Base-by-base conservation (phyloP, 1,140 invertebrate genomes). In the Maconellicoccus hirsutus region DNA sequence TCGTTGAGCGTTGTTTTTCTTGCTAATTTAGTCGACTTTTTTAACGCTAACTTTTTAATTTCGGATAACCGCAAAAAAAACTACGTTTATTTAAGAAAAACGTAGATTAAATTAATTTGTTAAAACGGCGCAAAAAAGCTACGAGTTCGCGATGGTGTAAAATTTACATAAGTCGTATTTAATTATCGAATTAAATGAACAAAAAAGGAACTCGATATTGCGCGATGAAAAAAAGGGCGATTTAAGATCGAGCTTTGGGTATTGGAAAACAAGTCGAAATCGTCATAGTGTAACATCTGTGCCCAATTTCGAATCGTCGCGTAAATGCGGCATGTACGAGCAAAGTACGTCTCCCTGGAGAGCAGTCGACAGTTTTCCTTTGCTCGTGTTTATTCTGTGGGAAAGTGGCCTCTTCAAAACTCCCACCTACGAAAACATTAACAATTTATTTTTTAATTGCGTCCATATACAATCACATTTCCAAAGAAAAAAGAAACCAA, bases 311-410 rank as follows among this genome's bases (percentile, higher is more conserved):
- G 42, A 52, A 52, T 52, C 42, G 42, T 14, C 42, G 42, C 42
- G 42, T 52, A 52, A 52, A 14, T 52, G n/a, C 42, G 6, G 12
- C 42, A 19, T 66, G 61, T 66, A 26, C 61, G n/a, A n/a, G n/a
- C n/a, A 25, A 16, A 19, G 61, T 22, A 8, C 61, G 3, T 52
- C 61, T 66, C 61, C 61, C 61, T 25, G 19, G 61, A 66, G 61
- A 66, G 25, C 21, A 66, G 61, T 66, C 61, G 61, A 66, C 61
- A 66, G 61, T 66, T 66, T 66, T 66, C 61, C 61, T 66, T 66
- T 10, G 21, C 21, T 66, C 1, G 21, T 66, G 61, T 66, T 66
- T 66, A 66, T 66, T 66, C 61, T 66, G 61, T 66, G 61, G 61
- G 61, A 66, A 66, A 66, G 61, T 19, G 61, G 25, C 61, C 61